A percentile compares a stretch with the other conserved stretches of the same genome.
phyloP scores from a whole-genome alignment of 2,797 vertebrate genomes.

The Corythornis leucogaster region DNA sequence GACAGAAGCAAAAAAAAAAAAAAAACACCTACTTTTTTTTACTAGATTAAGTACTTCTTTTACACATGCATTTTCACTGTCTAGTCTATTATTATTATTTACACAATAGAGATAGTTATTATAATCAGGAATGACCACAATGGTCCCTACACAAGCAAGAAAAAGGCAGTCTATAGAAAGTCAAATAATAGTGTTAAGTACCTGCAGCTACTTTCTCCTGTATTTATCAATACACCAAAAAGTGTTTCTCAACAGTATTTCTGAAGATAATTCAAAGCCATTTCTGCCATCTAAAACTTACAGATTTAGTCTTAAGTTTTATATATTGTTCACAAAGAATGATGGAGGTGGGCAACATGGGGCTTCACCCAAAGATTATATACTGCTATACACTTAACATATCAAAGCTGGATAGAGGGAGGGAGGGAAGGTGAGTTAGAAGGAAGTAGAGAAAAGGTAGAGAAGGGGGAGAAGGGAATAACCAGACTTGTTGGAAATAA shows the following conservation, averaged over 20 bases:
- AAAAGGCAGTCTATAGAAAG: neutral
- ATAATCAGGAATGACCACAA: neutral
- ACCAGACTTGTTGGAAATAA: too few species aligned
- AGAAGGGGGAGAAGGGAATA: too few species aligned
- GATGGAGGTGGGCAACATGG: neutral
- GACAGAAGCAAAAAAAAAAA: neutral
- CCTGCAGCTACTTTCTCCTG: neutral
- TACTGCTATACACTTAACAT: too few species aligned
- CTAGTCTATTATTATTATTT: neutral
- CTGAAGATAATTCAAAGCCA: neutral
- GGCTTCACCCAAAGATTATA: neutral
- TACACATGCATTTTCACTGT: neutral
- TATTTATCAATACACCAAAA: neutral
- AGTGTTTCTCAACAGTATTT: neutral
- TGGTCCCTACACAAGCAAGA: neutral
- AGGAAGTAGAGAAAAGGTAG: too few species aligned
- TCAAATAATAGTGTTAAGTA: neutral
- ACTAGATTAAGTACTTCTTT: neutral
- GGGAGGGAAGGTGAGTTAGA: too few species aligned
- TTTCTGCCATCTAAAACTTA: neutral
- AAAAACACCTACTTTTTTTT: too few species aligned
- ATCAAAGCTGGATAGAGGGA: too few species aligned
- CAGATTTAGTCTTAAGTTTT: neutral
- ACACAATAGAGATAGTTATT: neutral
- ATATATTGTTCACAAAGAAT: neutral